Evolutionary conservation across 2,888 invertebrate species (phyloP), one percentile per base, ranked within the genome.

Genomic region (Atrina japonica): DNA sequence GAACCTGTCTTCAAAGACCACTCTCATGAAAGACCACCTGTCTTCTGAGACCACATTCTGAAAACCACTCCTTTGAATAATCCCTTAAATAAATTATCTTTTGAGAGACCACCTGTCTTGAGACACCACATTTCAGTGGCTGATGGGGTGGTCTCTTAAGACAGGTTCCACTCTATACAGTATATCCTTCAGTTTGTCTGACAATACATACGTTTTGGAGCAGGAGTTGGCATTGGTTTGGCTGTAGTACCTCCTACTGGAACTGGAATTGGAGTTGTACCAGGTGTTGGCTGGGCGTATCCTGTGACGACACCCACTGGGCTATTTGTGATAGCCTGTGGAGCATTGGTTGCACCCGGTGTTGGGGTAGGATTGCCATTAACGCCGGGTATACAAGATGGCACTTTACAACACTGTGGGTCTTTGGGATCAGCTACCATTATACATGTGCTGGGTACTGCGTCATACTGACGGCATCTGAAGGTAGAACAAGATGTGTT

Each of bases 291-390:
- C 25, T 77, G 75, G 45, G 78, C 81, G 35, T 76, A 78, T 41
- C 83, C 84, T 1, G 81, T 83, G 11, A 83, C 76, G 9, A 78
- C 70, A 40, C 81, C 80, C 25, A 76, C 73, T 18, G 81, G 81
- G 43, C 72, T 74, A 68, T 81, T 78, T 25, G 82, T 81, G 47
- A 80, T 63, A n/a, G 49, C 45, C 29, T 75, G 73, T 23, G 81
- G 81, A 45, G 77, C 75, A 45, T 78, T 78, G 25, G 81, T 81
- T 41, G 75, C 70, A 23, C 76, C 72, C 11, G 75, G 70, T 3
- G 66, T 66, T 25, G 83, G 80, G 9, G 80, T 82, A 9, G 80
- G 82, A 56, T 65, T 55, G 1, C 80, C 80, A 29, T 79, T 78
- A 35, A 76, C 75, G 49, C 80, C 80, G 41, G 81, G 82, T 35